Percentiles rank a stretch among this genome's conserved stretches.
Evolutionary conservation across 1,140 invertebrate genomes (phyloP).

Genomic region (Theocolax elegans): DNA sequence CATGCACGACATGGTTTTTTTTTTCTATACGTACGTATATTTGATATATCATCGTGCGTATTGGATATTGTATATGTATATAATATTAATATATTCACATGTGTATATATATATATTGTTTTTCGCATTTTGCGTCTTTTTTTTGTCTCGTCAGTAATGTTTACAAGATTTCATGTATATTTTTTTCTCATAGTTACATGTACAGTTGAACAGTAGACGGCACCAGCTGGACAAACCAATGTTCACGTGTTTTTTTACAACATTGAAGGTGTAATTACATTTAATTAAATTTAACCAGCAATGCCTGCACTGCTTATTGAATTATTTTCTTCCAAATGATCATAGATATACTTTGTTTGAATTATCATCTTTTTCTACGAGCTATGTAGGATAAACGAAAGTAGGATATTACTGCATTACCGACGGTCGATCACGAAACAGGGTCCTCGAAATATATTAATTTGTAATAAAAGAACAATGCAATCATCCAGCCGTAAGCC

Average conservation of each 20-base stretch:
- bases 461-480: slow-evolving; percentile 40
- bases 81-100: slow-evolving; percentile 41
- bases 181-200: slow-evolving; percentile 50
- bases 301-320: slow-evolving; percentile 47
- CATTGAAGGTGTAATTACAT: background rate
- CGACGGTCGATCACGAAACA: too few relatives aligned
- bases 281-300: too few relatives aligned
- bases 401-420: too few relatives aligned
- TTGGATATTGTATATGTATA: slow-evolving; percentile 36
- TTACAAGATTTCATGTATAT: slow-evolving; percentile 30
- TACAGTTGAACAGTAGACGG: slow-evolving; percentile 64
- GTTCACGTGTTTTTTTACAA: slow-evolving; percentile 8
- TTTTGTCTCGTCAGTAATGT: slow-evolving; percentile 18
- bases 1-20: slow-evolving; percentile 15
- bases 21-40: background rate
- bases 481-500: slow-evolving; percentile 59
- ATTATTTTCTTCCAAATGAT: too few relatives aligned
- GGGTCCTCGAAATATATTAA: too few relatives aligned
- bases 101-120: slow-evolving; percentile 44
- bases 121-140: slow-evolving; percentile 29
- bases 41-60: slow-evolving; percentile 41
- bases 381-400: too few relatives aligned
- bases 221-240: slow-evolving; percentile 60
- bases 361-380: too few relatives aligned
- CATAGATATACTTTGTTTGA: too few relatives aligned